These are phyloP conservation scores for Garrulus glandarius DNA, from an alignment of 2,797 vertebrate genomes.

Conservation along the genomic window DNA sequence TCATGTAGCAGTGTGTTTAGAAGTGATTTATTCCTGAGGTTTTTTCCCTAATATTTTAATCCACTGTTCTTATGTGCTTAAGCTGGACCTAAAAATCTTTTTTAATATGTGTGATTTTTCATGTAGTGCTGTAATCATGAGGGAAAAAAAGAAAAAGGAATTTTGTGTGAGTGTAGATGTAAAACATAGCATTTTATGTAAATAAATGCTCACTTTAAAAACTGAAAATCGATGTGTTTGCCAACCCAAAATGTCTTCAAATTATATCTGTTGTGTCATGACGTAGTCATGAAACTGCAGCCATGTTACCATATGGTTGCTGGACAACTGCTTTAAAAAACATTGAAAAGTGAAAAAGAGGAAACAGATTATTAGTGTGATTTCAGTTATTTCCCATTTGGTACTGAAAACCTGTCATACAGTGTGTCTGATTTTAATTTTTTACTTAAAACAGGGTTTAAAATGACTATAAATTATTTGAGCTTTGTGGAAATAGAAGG, in stretches of 20 bases:
- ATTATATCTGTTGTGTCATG: background rate
- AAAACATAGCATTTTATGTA: background rate
- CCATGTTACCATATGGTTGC: background rate
- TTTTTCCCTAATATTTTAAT: background rate
- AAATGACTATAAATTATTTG: background rate
- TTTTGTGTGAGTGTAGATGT: background rate
- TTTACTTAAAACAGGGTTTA: background rate
- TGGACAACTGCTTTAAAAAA: background rate
- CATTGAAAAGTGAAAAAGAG: background rate
- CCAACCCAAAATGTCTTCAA: background rate
- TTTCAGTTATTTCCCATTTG: background rate
- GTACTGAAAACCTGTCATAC: background rate
- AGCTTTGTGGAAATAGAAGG: background rate
- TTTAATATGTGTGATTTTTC: background rate
- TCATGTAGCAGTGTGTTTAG: background rate
- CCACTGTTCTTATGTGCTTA: background rate
- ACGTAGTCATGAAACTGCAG: background rate
- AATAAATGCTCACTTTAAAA: background rate
- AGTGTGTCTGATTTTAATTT: background rate
- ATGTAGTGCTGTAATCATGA: background rate
- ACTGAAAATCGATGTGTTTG: background rate
- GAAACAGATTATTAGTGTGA: background rate
- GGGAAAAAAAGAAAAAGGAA: background rate
- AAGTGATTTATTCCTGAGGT: background rate
- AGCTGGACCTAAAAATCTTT: background rate